Evolutionary conservation across 1,140 invertebrate species (phyloP).

Genomic region (Cryptotermes secundus): DNA sequence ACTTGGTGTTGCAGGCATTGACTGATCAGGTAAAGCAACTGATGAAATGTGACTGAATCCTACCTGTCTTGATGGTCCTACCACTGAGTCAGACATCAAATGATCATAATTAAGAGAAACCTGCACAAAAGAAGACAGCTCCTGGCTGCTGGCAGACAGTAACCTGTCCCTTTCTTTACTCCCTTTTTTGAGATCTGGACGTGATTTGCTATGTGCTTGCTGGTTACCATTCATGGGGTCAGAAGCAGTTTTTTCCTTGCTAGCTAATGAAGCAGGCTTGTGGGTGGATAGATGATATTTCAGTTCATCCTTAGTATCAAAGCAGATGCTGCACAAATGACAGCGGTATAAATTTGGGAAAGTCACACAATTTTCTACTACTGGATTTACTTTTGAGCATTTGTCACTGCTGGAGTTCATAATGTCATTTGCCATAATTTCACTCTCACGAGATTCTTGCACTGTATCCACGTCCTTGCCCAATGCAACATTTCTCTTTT

Average conservation of each 20-base stretch:
- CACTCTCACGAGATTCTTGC: background rate
- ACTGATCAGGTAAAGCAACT: background rate
- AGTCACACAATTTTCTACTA: conserved; percentile 24
- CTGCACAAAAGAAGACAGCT: background rate
- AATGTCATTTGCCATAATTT: background rate
- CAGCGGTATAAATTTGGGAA: conserved; percentile 47
- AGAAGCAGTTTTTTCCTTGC: background rate
- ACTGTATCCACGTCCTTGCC: background rate
- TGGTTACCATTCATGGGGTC: background rate
- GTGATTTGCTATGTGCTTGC: background rate
- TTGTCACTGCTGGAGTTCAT: background rate
- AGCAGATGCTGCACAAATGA: conserved; percentile 47
- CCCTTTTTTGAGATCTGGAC: background rate
- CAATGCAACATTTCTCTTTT: background rate
- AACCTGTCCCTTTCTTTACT: background rate
- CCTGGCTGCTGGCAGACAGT: background rate
- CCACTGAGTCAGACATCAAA: background rate
- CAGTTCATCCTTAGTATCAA: conserved; percentile 46
- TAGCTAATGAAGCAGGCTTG: conserved; percentile 30
- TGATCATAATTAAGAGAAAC: background rate
- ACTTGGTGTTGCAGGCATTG: background rate
- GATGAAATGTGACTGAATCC: background rate
- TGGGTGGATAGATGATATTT: conserved; percentile 43
- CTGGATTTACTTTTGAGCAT: conserved; percentile 26
- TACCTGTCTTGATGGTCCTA: background rate